These are phyloP conservation scores for Ptilodon capucinus DNA, from an alignment of 2,888 invertebrate species.

Conservation along the genomic window DNA sequence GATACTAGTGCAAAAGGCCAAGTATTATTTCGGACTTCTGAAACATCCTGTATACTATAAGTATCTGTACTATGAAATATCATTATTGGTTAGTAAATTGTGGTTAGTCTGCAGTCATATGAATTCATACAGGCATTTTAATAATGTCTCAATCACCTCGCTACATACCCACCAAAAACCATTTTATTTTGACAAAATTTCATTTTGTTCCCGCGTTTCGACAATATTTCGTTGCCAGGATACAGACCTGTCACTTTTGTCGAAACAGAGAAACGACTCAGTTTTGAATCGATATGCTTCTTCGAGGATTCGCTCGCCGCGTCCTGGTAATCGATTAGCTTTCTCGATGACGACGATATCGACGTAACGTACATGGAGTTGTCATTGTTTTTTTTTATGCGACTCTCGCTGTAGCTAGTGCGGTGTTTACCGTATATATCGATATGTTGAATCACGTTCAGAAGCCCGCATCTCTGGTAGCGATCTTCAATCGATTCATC, in stretches of 20 bases:
- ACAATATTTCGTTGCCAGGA: slow-evolving; percentile 48
- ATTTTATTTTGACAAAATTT: not conserved
- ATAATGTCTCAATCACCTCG: too few species aligned
- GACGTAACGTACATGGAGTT: slow-evolving; percentile 22
- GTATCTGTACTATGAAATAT: too few species aligned
- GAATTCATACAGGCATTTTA: too few species aligned
- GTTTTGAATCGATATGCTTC: slow-evolving; percentile 23
- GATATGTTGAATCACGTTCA: slow-evolving; percentile 49
- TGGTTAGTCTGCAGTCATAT: too few species aligned
- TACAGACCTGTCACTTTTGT: slow-evolving; percentile 45
- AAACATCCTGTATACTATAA: too few species aligned
- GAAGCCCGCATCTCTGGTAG: slow-evolving; percentile 37
- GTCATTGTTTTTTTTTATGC: not conserved
- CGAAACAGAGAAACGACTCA: slow-evolving; percentile 37
- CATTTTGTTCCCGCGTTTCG: slow-evolving; percentile 16
- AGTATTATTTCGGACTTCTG: too few species aligned
- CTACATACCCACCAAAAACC: too few species aligned
- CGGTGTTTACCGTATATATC: slow-evolving; percentile 47
- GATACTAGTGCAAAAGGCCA: too few species aligned
- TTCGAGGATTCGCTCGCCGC: slow-evolving; percentile 1
- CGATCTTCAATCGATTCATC: slow-evolving; percentile 24
- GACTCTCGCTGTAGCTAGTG: slow-evolving; percentile 25
- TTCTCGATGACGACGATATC: slow-evolving; percentile 30
- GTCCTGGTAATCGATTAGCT: slow-evolving; percentile 4
- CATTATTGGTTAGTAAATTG: too few species aligned